Conservation (phyloP, 1,140 invertebrate genomes). For the Trichonephila clavipes region DNA sequence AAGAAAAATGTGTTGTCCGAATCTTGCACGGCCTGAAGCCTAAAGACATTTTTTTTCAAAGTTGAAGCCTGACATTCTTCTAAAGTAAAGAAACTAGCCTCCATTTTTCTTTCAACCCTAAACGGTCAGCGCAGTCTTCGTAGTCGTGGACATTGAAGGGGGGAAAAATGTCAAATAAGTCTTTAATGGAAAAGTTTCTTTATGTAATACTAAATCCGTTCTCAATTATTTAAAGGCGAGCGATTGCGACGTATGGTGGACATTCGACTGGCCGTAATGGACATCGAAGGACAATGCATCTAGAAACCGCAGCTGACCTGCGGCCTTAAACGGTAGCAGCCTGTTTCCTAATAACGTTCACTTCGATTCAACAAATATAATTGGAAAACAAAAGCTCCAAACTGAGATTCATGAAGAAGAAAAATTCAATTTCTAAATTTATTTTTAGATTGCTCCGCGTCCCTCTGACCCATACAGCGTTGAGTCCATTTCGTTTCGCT, state of each 20-base stretch:
- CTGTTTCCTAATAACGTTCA: slow-evolving; percentile 55
- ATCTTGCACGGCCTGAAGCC: background rate
- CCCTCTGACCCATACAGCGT: slow-evolving; percentile 55
- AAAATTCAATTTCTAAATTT: slow-evolving; percentile 75
- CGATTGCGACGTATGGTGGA: slow-evolving; percentile 59
- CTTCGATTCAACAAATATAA: slow-evolving; percentile 54
- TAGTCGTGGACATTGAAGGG: slow-evolving; percentile 19
- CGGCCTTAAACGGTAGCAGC: background rate
- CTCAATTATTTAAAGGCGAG: slow-evolving; percentile 73
- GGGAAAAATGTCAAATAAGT: background rate
- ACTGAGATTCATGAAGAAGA: slow-evolving; percentile 71
- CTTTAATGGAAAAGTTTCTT: slow-evolving; percentile 67
- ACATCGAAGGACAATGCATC: slow-evolving; percentile 67
- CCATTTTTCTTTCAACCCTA: background rate
- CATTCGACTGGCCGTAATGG: slow-evolving; percentile 59
- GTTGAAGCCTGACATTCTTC: background rate
- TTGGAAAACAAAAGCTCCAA: slow-evolving; percentile 70
- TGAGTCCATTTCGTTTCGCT: slow-evolving; percentile 35
- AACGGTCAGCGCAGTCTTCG: background rate
- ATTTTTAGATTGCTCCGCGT: slow-evolving; percentile 50
- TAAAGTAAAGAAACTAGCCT: background rate
- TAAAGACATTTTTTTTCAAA: background rate
- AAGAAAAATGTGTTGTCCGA: background rate
- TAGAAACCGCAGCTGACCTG: slow-evolving; percentile 37
- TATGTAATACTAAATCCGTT: slow-evolving; percentile 17